These are phyloP conservation scores for Synchiropus splendidus DNA, from an alignment of 2,113 vertebrate species.

Conservation along the genomic window DNA sequence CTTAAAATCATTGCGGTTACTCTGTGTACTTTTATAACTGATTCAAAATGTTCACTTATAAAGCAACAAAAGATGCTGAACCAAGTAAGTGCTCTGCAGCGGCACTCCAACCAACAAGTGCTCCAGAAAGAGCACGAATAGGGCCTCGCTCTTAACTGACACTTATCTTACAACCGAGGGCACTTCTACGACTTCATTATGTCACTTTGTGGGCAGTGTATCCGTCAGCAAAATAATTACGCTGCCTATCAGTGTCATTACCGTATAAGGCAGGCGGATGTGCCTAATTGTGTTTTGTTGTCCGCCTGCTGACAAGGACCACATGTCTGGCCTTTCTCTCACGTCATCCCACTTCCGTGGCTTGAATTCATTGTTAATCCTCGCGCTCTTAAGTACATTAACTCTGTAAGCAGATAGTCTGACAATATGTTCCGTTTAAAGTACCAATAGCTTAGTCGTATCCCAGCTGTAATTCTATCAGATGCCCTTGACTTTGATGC, in stretches of 20 bases:
- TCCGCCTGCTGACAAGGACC: constrained; percentile 19
- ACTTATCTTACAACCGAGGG: constrained; percentile 38
- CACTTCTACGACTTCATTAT: constrained; percentile 38
- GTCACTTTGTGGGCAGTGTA: constrained; percentile 39
- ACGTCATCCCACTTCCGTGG: constrained; percentile 28
- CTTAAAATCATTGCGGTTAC: no score
- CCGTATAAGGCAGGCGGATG: constrained; percentile 3
- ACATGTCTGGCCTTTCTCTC: constrained; percentile 38
- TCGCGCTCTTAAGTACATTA: constrained; percentile 14
- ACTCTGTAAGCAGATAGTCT: not conserved
- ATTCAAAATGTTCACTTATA: no score
- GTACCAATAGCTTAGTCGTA: no score
- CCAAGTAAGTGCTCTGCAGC: no score
- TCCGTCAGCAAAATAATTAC: constrained; percentile 51
- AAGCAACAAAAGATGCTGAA: no score
- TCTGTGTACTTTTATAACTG: no score
- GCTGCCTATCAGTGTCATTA: constrained; percentile 36
- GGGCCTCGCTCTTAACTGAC: constrained; percentile 43
- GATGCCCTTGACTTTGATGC: no score
- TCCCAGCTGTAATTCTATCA: no score
- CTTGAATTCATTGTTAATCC: constrained; percentile 28
- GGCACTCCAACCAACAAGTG: not conserved
- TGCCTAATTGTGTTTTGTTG: constrained; percentile 27
- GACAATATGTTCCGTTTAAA: no score
- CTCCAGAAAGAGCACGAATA: constrained; percentile 28